These are phyloP conservation scores for Prolemur simus DNA, from an alignment of 2,113 vertebrate genomes.

Conservation along the genomic window DNA sequence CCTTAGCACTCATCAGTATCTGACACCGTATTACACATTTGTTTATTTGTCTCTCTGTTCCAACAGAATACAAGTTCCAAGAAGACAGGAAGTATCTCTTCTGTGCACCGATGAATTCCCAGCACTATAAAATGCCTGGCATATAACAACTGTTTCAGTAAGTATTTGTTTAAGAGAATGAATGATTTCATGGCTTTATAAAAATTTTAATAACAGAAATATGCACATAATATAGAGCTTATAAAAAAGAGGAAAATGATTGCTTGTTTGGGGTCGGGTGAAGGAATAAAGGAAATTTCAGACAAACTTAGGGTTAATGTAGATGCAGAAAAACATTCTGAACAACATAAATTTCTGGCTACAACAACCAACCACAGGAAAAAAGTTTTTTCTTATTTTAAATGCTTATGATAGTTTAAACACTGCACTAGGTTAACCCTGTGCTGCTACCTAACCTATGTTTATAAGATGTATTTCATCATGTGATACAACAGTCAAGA, in stretches of 20 bases:
- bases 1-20: background rate
- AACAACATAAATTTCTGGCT: conserved; percentile 19
- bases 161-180: conserved; percentile 35
- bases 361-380: background rate
- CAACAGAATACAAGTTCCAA: background rate
- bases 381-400: background rate
- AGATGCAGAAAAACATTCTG: background rate
- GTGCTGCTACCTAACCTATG: background rate
- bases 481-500: background rate
- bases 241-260: background rate
- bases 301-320: background rate
- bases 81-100: background rate
- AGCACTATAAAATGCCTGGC: background rate
- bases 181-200: background rate
- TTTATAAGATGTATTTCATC: background rate
- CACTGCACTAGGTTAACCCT: background rate
- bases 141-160: background rate
- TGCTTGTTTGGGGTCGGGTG: background rate
- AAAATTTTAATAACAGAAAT: background rate
- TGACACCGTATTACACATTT: background rate
- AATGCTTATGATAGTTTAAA: background rate
- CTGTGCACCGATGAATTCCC: background rate
- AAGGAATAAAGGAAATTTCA: conserved; percentile 12
- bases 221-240: background rate
- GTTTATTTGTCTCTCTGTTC: background rate